Evolutionary conservation across 2,113 vertebrate genomes (phyloP), one percentile per base, ranked within the genome.

Genomic region (Siniperca chuatsi): DNA sequence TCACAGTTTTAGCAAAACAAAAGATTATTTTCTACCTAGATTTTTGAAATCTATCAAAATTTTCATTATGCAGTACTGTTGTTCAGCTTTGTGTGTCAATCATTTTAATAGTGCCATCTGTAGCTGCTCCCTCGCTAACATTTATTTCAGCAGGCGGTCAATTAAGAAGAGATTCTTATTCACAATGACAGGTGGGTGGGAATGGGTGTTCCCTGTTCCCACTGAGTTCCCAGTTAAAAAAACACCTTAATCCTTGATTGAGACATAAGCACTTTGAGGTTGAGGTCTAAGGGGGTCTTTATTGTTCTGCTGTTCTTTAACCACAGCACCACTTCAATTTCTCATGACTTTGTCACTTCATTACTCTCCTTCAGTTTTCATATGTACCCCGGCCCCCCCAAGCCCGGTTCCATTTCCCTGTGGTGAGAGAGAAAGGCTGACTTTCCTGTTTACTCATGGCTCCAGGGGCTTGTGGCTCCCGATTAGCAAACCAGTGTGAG

Each of bases 401-500:
- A 57, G 74, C 62, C 73, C 33, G 25, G 57, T 72, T 70, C 83
- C 52, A 72, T 91, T 87, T 80, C 88, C 71, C 74, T 77, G 78
- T 69, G 87, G 87, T 87, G 89, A 89, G 85, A 86, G 77, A 83
- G 87, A 79, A 89, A 92, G 92, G 92, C 92, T 95, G 94, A 95
- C 93, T 78, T 73, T 92, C 77, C 81, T 93, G 85, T 94, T 94
- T 92, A 70, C 90, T 88, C 87, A 79, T 92, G 95, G 94, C 94
- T 95, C 94, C 94, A 90, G 90, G 90, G 90, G 87, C 93, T 93
- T 93, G 93, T 85, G 92, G 92, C 93, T 94, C 83, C 83, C 90
- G 92, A 96, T 96, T 96, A 95, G 93, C 93, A 94, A 93, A 95
- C 93, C 90, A 95, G 90, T 82, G 93, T 90, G 92, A 95, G 94